These are phyloP conservation scores for Chondrosia reniformis DNA, from an alignment of 37 sponge, comb jelly and placozoan species.

Conservation along the genomic window DNA sequence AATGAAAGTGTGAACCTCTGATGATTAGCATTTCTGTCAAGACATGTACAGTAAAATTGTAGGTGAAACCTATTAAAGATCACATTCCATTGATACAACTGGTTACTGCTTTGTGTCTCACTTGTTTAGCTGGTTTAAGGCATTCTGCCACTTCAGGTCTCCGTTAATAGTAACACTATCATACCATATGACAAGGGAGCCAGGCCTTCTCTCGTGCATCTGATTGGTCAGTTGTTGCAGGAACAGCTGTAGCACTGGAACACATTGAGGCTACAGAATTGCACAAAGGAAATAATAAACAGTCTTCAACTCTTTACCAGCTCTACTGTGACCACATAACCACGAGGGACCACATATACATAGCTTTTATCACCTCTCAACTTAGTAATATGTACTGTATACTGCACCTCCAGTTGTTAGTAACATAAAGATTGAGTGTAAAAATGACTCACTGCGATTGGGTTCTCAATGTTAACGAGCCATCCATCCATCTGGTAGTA, in stretches of 20 bases:
- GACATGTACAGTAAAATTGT: too few relatives aligned
- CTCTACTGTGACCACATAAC: background rate
- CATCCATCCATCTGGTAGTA: constrained; percentile 96
- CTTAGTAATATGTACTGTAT: too few relatives aligned
- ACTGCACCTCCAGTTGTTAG: too few relatives aligned
- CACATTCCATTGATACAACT: too few relatives aligned
- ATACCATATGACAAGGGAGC: constrained; percentile 94
- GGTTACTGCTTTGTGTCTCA: too few relatives aligned
- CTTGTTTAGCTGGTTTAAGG: constrained; percentile 74
- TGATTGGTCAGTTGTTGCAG: constrained; percentile 61
- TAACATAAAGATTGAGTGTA: too few relatives aligned
- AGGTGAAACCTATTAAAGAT: too few relatives aligned
- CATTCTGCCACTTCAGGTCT: constrained; percentile 93
- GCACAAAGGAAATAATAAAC: background rate
- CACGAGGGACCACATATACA: background rate
- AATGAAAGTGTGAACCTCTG: too few relatives aligned
- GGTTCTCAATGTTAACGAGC: constrained; percentile 97
- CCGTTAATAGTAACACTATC: constrained; percentile 90
- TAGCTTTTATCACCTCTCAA: background rate
- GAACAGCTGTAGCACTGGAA: constrained; percentile 47
- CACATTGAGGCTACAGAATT: constrained; percentile 36
- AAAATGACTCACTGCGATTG: constrained; percentile 53
- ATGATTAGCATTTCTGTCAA: too few relatives aligned
- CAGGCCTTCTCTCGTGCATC: constrained; percentile 58
- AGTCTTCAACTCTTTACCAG: background rate